Evolutionary conservation across 2,888 invertebrate genomes (phyloP).

Genomic region (Eledone cirrhosa): DNA sequence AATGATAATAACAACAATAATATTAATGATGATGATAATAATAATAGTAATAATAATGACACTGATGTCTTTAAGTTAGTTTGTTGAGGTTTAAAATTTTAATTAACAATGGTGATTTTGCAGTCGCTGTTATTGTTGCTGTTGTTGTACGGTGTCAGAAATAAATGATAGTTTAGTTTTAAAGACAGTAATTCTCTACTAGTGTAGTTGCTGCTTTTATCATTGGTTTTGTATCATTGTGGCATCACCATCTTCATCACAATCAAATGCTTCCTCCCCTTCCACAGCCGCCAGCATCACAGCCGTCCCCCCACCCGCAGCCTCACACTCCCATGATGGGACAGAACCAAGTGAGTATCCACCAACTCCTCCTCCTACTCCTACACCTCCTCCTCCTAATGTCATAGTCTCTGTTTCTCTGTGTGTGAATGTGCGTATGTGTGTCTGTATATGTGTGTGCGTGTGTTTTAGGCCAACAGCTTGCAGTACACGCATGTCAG

Average conservation of each 20-base stretch:
- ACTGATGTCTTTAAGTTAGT: too few species aligned
- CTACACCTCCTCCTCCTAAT: slow-evolving; percentile 26
- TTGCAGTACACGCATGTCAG: background rate
- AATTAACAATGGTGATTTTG: too few species aligned
- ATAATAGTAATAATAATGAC: too few species aligned
- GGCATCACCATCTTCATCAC: slow-evolving; percentile 20
- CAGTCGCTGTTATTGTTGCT: too few species aligned
- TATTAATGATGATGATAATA: too few species aligned
- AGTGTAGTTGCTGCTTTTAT: slow-evolving; percentile 24
- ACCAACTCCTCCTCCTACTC: slow-evolving; percentile 28
- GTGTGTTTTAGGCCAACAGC: background rate
- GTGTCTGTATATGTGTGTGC: background rate
- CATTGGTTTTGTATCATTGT: slow-evolving; percentile 27
- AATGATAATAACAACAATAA: too few species aligned
- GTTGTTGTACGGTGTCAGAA: too few species aligned
- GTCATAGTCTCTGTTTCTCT: background rate
- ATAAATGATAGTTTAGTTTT: too few species aligned
- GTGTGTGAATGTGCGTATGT: slow-evolving; percentile 5
- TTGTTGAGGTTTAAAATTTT: too few species aligned
- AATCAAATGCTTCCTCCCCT: slow-evolving; percentile 47
- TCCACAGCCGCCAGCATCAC: slow-evolving; percentile 79
- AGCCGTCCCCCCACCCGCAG: slow-evolving; percentile 85
- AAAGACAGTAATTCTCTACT: background rate
- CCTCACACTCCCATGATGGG: slow-evolving; percentile 83
- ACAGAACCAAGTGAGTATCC: slow-evolving; percentile 74